A percentile compares a stretch with the other conserved stretches of the same genome.
Conservation (phyloP, 2,888 invertebrate species). For the Itoplectis maculator region DNA sequence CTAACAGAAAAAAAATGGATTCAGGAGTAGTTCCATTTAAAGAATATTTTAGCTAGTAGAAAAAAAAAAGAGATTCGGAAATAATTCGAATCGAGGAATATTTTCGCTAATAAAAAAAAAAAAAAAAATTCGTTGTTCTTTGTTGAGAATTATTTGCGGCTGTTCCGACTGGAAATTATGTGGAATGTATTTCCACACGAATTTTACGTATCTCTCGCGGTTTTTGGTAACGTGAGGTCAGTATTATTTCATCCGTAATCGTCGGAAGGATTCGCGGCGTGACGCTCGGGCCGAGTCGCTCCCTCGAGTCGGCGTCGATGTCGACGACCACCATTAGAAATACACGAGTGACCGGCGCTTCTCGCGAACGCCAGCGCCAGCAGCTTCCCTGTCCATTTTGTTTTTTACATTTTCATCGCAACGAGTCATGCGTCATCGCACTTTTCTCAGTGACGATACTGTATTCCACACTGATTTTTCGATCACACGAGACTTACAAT, state of each 20-base stretch:
- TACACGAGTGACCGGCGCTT: conserved; percentile 32
- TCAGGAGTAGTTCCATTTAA: too few species aligned
- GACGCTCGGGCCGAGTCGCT: conserved; percentile 19
- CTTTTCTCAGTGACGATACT: background rate
- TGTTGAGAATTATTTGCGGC: too few species aligned
- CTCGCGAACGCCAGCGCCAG: conserved; percentile 19
- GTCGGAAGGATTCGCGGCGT: background rate
- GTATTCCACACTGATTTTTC: too few species aligned
- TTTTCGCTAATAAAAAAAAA: too few species aligned
- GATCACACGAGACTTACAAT: too few species aligned
- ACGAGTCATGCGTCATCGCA: background rate
- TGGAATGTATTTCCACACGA: too few species aligned
- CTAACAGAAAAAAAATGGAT: too few species aligned
- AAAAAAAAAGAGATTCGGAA: too few species aligned
- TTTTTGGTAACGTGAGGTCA: background rate
- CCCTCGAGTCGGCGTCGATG: conserved; percentile 15
- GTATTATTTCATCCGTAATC: background rate
- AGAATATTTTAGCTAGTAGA: too few species aligned
- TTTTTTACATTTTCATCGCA: conserved; percentile 12
- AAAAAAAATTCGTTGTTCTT: too few species aligned
- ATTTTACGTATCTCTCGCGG: background rate
- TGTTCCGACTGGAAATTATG: too few species aligned
- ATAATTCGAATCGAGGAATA: too few species aligned
- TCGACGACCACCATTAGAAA: conserved; percentile 52
- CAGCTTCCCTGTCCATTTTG: conserved; percentile 34